Evolutionary conservation across 2,888 invertebrate species (phyloP), one percentile per base, ranked within the genome.

Genomic region (Prosapia bicincta): DNA sequence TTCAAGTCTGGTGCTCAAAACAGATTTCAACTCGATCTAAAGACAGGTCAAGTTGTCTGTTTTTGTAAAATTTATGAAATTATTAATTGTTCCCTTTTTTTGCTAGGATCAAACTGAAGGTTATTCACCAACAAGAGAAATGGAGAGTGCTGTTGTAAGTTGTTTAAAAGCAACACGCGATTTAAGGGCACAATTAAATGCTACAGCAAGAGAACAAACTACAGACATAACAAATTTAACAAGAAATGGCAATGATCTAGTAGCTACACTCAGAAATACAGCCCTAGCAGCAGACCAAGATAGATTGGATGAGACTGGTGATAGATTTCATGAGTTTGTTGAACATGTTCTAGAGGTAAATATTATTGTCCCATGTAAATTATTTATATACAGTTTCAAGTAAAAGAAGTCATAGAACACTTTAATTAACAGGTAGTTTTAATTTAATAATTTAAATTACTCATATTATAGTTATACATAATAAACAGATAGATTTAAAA

Each of bases 341-440:
- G 99, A 99, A 87, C 99, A 99, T 86, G 94, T 99, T 84, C 93
- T 98, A 85, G 99, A 99, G 90, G 98, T 97, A 82, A 83, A 6
- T 30, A 9, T 30, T 30, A 30, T 30, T 30, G 5, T 9, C 9
- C 6, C 5, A 30, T 30, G n/a, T n/a, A n/a, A n/a, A n/a, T n/a
- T n/a, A n/a, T n/a, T n/a, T n/a, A n/a, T n/a, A n/a, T n/a, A n/a
- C n/a, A n/a, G n/a, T n/a, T n/a, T n/a, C n/a, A n/a, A n/a, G n/a
- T n/a, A n/a, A n/a, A n/a, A n/a, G n/a, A n/a, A n/a, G n/a, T n/a
- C n/a, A n/a, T n/a, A n/a, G n/a, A n/a, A n/a, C n/a, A n/a, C n/a
- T n/a, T n/a, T n/a, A n/a, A n/a, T n/a, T n/a, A n/a, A n/a, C n/a
- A n/a, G n/a, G n/a, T n/a, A n/a, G n/a, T n/a, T n/a, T n/a, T n/a